A percentile compares a stretch with the other conserved stretches of the same genome.
These are phyloP conservation scores for Epinephelus cyanopodus DNA, from an alignment of 2,113 vertebrate genomes.

Conservation along the genomic window DNA sequence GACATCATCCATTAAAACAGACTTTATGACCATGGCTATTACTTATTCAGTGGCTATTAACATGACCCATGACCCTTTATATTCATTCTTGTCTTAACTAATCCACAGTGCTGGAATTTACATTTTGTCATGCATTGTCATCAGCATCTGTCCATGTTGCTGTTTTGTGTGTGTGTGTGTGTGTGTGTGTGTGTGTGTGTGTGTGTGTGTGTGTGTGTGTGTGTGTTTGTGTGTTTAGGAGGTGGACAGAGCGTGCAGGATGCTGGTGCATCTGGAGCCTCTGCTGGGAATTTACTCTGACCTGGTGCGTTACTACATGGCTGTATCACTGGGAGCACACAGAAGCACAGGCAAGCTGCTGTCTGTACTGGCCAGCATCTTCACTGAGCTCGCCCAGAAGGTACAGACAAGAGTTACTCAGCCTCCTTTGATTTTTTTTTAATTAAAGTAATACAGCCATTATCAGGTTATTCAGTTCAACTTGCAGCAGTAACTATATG, in stretches of 20 bases:
- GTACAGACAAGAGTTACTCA: slow-evolving; percentile 66
- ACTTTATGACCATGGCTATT: too few species aligned
- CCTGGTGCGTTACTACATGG: slow-evolving; percentile 91
- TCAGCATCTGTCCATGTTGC: not conserved
- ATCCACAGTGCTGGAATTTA: not conserved
- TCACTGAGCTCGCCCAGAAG: slow-evolving; percentile 94
- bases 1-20: too few species aligned
- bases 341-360: slow-evolving; percentile 93
- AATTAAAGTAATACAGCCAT: not conserved
- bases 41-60: not conserved
- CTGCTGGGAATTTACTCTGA: slow-evolving; percentile 90
- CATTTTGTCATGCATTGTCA: not conserved
- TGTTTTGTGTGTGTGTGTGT: not conserved
- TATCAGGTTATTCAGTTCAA: not conserved
- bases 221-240: slow-evolving; percentile 66
- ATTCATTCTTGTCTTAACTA: not conserved
- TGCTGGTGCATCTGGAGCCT: slow-evolving; percentile 89
- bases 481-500: not conserved
- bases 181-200: slow-evolving; percentile 10
- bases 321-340: slow-evolving; percentile 89
- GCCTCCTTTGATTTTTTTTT: not conserved
- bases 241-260: slow-evolving; percentile 86
- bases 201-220: not conserved
- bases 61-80: not conserved
- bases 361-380: slow-evolving; percentile 90